Evolutionary conservation across 2,113 vertebrate genomes (phyloP), one percentile per base, ranked within the genome.

Genomic region (Chamaetylas fuelleborni): DNA sequence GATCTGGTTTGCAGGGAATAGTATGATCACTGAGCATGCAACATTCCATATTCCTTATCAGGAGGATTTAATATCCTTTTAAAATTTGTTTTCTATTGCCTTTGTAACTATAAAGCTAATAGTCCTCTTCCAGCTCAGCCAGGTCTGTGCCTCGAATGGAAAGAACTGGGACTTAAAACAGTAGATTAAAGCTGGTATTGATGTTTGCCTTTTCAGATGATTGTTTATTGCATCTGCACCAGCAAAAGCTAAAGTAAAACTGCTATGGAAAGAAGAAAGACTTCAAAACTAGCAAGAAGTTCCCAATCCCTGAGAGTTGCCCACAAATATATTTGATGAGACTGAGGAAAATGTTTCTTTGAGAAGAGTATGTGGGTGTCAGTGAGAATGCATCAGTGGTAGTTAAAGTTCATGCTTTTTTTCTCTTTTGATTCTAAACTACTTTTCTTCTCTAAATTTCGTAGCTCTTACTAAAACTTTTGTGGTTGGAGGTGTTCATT

Each of bases 11-110:
- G 69, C 65, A 64, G 83, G 91, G 65, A 81, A 53, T 23, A 22
- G 31, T 36, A 73, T 83, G 90, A 95, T 94, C 92, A 93, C 83
- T 72, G 74, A 77, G 61, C 83, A 76, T 67, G 71, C 73, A 94
- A 61, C 74, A 62, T 95, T 87, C 87, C 70, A 36, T 84, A 91
- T 92, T 87, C 61, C 82, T 91, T 87, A 81, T 73, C 71, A 76
- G 12, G 20, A 95, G 84, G 58, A 86, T 93, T 94, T 93, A 64
- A 92, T 94, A 91, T 93, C 90, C 74, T 93, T 94, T 86, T 90
- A 86, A 93, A 97, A 97, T 95, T 81, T 1, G 1, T 38, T 97
- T 96, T 92, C 88, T 96, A 95, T 96, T 93, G 92, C 91, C 91
- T 96, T 93, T 90, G 53, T 45, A 96, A 85, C 77, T 89, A 74